A percentile compares a stretch with the other conserved stretches of the same genome.
Evolutionary conservation across 2,797 vertebrate genomes (phyloP).

Genomic region (Muscicapa striata): DNA sequence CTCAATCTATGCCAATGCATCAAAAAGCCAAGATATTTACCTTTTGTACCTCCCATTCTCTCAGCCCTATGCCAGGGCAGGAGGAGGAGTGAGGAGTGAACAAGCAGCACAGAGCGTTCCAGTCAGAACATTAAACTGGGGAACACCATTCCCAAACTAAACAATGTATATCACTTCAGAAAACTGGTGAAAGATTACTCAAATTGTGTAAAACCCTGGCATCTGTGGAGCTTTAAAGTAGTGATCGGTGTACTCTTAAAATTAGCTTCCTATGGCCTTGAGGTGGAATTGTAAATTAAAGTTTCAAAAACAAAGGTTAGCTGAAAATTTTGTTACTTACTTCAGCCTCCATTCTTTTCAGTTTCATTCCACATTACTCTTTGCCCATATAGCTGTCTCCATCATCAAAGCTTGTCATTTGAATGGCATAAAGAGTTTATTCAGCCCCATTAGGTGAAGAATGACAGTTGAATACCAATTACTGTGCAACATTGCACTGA

Average conservation of each 20-base stretch:
- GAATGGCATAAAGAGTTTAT: background rate
- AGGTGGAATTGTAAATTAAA: background rate
- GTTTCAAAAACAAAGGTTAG: background rate
- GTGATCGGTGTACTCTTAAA: background rate
- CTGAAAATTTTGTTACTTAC: background rate
- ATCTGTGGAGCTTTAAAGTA: background rate
- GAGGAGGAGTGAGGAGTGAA: background rate
- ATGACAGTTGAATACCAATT: background rate
- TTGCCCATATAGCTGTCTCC: background rate
- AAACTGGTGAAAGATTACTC: background rate
- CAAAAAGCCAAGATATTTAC: background rate
- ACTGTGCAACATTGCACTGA: background rate
- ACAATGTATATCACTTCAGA: background rate
- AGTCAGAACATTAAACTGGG: background rate
- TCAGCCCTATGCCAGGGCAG: fast-evolving
- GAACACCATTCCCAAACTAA: background rate
- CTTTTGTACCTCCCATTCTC: background rate
- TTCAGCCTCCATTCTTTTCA: background rate
- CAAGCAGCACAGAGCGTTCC: background rate
- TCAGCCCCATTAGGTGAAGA: background rate
- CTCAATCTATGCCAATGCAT: too few species aligned
- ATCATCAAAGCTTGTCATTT: background rate
- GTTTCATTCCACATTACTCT: background rate
- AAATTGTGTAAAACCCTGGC: background rate
- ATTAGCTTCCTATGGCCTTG: background rate